These are phyloP conservation scores for Cheirogaleus medius DNA, from an alignment of 2,113 vertebrate species.

Conservation along the genomic window DNA sequence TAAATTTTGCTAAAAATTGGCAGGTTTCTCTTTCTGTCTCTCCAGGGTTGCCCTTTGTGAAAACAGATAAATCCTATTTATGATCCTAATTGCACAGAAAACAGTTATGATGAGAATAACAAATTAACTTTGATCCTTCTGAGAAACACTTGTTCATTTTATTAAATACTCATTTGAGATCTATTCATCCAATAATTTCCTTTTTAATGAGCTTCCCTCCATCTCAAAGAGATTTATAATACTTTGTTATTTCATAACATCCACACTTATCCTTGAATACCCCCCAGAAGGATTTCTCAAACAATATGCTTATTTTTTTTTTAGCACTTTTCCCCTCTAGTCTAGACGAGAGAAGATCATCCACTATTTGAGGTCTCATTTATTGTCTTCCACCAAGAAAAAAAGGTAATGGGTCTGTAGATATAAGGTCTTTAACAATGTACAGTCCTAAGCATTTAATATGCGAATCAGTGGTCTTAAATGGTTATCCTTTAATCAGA, in stretches of 20 bases:
- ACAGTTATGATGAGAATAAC: neutral
- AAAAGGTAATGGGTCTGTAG: slow-evolving; percentile 51
- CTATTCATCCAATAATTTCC: neutral
- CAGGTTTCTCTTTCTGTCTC: neutral
- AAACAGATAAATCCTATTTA: slow-evolving; percentile 13
- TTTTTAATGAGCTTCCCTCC: neutral
- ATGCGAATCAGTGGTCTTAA: slow-evolving; percentile 65
- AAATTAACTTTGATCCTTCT: slow-evolving; percentile 32
- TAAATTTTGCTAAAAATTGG: neutral
- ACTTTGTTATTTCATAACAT: slow-evolving; percentile 36
- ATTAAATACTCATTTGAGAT: slow-evolving; percentile 33
- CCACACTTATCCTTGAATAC: neutral
- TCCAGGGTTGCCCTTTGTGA: neutral
- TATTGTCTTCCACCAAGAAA: slow-evolving; percentile 54
- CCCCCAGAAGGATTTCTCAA: slow-evolving; percentile 10
- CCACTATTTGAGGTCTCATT: slow-evolving; percentile 39
- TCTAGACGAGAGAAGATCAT: neutral
- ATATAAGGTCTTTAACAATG: slow-evolving; percentile 51
- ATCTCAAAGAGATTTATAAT: neutral
- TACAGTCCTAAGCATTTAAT: slow-evolving; percentile 61
- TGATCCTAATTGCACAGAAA: neutral
- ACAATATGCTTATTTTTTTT: slow-evolving; percentile 38
- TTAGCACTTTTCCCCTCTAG: slow-evolving; percentile 19
- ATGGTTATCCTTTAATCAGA: slow-evolving; percentile 67
- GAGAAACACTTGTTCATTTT: slow-evolving; percentile 30